Percentiles rank a stretch among this genome's conserved stretches.
Evolutionary conservation across 1,140 invertebrate genomes (phyloP).

Genomic region (Triops cancriformis): DNA sequence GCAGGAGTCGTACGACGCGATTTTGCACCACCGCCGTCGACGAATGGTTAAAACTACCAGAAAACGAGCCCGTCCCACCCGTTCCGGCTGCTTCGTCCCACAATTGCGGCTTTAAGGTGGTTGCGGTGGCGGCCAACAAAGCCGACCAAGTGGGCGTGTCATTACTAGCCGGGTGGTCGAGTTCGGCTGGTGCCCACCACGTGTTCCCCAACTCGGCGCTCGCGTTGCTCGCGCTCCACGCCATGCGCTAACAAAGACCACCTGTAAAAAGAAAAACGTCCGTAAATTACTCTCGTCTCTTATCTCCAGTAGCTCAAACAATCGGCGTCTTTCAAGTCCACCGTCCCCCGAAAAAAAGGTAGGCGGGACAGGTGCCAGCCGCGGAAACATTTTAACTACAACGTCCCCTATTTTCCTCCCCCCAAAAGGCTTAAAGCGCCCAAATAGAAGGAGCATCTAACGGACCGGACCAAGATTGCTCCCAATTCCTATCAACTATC

Average conservation of each 20-base stretch:
- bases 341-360: neutral
- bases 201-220: neutral
- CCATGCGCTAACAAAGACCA: slow-evolving; percentile 6
- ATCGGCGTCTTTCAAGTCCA: neutral
- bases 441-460: neutral
- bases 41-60: neutral
- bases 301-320: neutral
- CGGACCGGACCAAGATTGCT: neutral
- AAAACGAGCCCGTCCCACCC: neutral
- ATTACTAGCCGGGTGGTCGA: neutral
- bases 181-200: neutral
- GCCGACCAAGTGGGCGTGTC: slow-evolving; percentile 4
- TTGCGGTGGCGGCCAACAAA: neutral
- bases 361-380: neutral
- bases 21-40: neutral
- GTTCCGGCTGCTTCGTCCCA: neutral
- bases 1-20: slow-evolving; percentile 51
- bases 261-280: neutral
- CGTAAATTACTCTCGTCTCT: neutral
- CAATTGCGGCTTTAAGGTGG: neutral
- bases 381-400: neutral
- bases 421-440: neutral
- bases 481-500: slow-evolving; percentile 6
- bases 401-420: neutral
- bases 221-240: neutral